Base-by-base conservation (phyloP, 2,113 vertebrate genomes). In the Azemiops feae region DNA sequence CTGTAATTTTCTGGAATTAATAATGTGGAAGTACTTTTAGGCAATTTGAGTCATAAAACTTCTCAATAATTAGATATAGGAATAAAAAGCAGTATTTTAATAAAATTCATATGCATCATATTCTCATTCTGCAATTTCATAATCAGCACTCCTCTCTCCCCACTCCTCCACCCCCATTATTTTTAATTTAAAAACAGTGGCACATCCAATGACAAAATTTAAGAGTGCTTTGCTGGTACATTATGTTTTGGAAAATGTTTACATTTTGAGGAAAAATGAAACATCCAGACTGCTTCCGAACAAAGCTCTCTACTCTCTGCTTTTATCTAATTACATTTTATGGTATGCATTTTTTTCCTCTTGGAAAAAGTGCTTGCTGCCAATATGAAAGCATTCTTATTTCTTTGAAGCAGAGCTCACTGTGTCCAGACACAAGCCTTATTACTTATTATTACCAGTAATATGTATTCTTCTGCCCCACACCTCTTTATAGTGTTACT, bases 181-280 rank as follows among this genome's bases (percentile, higher is more conserved):
- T 94, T 89, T 93, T 18, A 64, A 85, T 91, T 54, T 43, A 53
- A 89, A 93, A 96, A 87, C 94, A 94, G 88, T 94, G 92, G 54
- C 60, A 57, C 18, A 53, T 89, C 45, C 54, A 92, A 34, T 43
- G 88, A 95, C 93, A 92, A 93, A 91, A 96, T 87, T 93, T 90
- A 18, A 53, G 88, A 22, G n/a, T 20, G 92, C 14, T 57, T 94
- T 91, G 85, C 43, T 93, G 87, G 43, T 92, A 96, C 90, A 92
- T 4, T 1, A 0, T 11, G 6, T 74, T 74, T 74, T 34, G 34
- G 30, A n/a, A n/a, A 69, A 69, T 34, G 64, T 74, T 74, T 34
- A 74, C n/a, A 34, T 69, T 69, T 69, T 69, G 11, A n/a, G 30
- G 30, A n/a, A 69, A 34, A 45, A 90, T 60, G 0, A 9, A 14